Evolutionary conservation across 2,113 vertebrate species (phyloP).

Genomic region (Pygathrix nemaeus): DNA sequence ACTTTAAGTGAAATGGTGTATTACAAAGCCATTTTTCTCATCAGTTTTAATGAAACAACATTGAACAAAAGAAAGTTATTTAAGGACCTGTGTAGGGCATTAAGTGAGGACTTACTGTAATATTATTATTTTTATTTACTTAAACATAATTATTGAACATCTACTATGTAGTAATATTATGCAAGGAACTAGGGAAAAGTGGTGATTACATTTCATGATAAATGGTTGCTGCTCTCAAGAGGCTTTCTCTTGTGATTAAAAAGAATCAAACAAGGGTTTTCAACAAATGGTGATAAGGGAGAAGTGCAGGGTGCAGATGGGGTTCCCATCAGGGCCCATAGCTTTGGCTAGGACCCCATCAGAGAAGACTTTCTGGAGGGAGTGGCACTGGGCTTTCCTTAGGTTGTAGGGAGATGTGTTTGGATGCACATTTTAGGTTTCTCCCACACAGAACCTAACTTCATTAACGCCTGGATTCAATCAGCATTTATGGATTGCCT

Average conservation of each 20-base stretch:
- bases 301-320: neutral
- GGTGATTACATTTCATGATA: neutral
- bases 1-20: neutral
- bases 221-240: neutral
- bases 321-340: neutral
- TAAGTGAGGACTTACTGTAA: neutral
- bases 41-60: neutral
- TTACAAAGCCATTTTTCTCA: too few relatives aligned
- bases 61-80: neutral
- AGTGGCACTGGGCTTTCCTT: neutral
- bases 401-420: neutral
- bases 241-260: neutral
- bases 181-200: neutral
- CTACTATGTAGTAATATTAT: neutral
- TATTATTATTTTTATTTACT: neutral
- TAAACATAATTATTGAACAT: neutral
- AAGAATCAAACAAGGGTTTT: neutral
- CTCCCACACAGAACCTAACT: neutral
- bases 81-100: neutral
- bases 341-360: neutral
- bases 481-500: neutral
- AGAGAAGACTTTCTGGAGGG: neutral
- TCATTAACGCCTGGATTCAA: neutral
- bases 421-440: neutral
- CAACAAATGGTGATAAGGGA: neutral